A percentile compares a stretch with the other conserved stretches of the same genome.
Conservation (phyloP, 2,888 invertebrate genomes). For the Brachypalpus laphriformis region DNA sequence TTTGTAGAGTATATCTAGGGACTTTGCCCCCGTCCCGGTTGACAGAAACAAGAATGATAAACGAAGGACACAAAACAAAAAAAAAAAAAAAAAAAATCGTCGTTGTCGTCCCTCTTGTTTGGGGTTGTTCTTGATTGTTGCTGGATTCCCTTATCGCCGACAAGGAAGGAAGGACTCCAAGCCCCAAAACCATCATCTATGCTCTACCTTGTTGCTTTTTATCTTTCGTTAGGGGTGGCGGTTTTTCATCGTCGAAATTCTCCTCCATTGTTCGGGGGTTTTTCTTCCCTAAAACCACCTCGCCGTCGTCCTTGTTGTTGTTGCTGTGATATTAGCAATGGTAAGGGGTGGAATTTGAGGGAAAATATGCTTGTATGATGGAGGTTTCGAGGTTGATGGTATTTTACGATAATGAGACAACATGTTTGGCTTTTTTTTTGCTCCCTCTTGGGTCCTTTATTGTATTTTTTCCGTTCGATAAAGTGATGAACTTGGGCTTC, state of each 20-base stretch:
- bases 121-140: too few relatives aligned
- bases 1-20: slow-evolving; percentile 6
- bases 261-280: slow-evolving; percentile 1
- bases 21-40: slow-evolving; percentile 15
- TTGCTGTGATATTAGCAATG: too few relatives aligned
- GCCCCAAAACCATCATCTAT: slow-evolving; percentile 11
- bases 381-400: slow-evolving; percentile 37
- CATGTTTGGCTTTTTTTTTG: slow-evolving; percentile 15
- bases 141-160: background rate
- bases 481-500: slow-evolving; percentile 57
- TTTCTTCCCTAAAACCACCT: slow-evolving; percentile 15
- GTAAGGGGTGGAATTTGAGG: background rate
- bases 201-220: slow-evolving; percentile 39
- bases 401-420: slow-evolving; percentile 62
- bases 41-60: slow-evolving; percentile 58
- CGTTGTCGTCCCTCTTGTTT: background rate
- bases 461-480: slow-evolving; percentile 35
- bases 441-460: background rate
- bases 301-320: too few relatives aligned
- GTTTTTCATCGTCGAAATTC: slow-evolving; percentile 9
- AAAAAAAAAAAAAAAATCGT: background rate
- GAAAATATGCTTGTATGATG: slow-evolving; percentile 63
- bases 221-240: slow-evolving; percentile 13
- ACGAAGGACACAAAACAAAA: slow-evolving; percentile 25
- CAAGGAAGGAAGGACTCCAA: background rate